Base-by-base conservation (phyloP, 2,797 vertebrate species). In the Champsocephalus esox region DNA sequence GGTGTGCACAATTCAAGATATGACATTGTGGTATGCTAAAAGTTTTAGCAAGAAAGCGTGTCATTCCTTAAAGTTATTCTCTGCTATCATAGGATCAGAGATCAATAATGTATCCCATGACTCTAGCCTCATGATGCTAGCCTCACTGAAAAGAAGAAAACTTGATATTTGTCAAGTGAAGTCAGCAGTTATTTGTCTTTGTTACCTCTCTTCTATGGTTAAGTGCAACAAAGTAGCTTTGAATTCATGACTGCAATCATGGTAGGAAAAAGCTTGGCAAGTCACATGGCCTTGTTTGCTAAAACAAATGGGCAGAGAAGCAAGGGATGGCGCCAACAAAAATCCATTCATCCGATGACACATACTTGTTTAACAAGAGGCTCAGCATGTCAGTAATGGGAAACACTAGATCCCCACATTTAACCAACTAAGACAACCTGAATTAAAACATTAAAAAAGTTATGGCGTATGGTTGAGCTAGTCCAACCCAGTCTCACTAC, bases 91-190 rank as follows among this genome's bases (percentile, higher is more conserved):
- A 70, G 73, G 88, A 76, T 87, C 71, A 80, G 41, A 84, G 79
- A 93, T 91, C 91, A 90, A 91, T 91, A 89, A 77, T 80, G 57
- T 57, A 84, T 87, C 72, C 64, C 87, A 61, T 89, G 66, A 74
- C 78, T 86, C 49, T 19, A n/a, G n/a, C n/a, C n/a, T n/a, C n/a
- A n/a, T n/a, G n/a, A n/a, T n/a, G 71, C 77, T 69, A 52, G 72
- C 68, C 70, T 77, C 64, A 60, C 63, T 79, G 72, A 86, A 84
- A 76, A 66, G 80, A 87, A 84, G 45, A 76, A 79, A n/a, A n/a
- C n/a, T n/a, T n/a, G 55, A 79, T 84, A 81, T 90, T 84, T 88
- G 77, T 88, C 71, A 90, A 84, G 71, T 77, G 17, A 91, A 84
- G 85, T 77, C 66, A 82, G 61, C 79, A 74, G 45, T 65, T 88